These are phyloP conservation scores for Metopia argyrocephala DNA, from an alignment of 2,888 invertebrate species.

Conservation along the genomic window DNA sequence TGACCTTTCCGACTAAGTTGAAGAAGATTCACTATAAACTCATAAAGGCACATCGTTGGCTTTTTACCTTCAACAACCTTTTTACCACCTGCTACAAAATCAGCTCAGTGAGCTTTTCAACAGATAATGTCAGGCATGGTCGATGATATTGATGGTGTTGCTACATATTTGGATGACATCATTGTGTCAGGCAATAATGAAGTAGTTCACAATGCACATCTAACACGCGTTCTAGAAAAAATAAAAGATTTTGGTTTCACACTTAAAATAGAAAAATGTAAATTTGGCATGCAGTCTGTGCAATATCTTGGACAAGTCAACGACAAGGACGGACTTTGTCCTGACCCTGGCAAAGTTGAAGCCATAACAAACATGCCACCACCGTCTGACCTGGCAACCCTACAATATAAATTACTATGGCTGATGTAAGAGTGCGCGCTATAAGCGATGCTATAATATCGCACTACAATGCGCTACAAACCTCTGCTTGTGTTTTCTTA, in stretches of 20 bases:
- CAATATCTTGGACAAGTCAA: slow-evolving; percentile 55
- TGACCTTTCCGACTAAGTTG: too few species aligned
- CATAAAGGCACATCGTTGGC: too few species aligned
- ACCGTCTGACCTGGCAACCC: slow-evolving; percentile 26
- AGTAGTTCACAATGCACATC: slow-evolving; percentile 40
- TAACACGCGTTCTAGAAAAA: slow-evolving; percentile 21
- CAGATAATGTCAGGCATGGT: slow-evolving; percentile 63
- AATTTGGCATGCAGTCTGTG: slow-evolving; percentile 53
- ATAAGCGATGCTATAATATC: too few species aligned
- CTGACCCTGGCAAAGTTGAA: slow-evolving; percentile 37
- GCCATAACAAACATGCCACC: slow-evolving; percentile 57
- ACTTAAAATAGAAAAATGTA: slow-evolving; percentile 60
- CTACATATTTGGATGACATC: slow-evolving; percentile 56
- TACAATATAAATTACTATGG: slow-evolving; percentile 1
- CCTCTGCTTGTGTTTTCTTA: too few species aligned
- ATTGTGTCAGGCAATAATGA: slow-evolving; percentile 49
- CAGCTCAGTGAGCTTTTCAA: slow-evolving; percentile 62
- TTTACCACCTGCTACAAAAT: too few species aligned
- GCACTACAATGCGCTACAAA: too few species aligned
- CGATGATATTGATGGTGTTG: slow-evolving; percentile 34
- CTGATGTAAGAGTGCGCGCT: too few species aligned
- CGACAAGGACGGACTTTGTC: slow-evolving; percentile 55
- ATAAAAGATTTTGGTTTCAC: slow-evolving; percentile 56
- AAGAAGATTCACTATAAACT: slow-evolving; percentile 23
- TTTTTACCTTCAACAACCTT: too few species aligned